These are phyloP conservation scores for Nebria ingens DNA, from an alignment of 1,140 invertebrate species.

Conservation along the genomic window DNA sequence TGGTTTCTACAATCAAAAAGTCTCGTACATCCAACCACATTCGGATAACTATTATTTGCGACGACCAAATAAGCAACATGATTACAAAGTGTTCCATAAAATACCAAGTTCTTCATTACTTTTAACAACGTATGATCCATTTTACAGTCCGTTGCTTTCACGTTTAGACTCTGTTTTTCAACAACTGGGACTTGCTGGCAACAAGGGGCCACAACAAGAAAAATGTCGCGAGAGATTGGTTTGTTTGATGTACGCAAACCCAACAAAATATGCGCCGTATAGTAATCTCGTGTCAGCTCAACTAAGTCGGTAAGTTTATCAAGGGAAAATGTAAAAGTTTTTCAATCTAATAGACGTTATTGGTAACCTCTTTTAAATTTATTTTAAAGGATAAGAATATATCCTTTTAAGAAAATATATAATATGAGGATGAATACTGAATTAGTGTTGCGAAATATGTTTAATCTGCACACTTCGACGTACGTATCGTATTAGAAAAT, in stretches of 20 bases:
- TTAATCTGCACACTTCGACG: too few relatives aligned
- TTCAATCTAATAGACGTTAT: too few relatives aligned
- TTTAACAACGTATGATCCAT: constrained; percentile 75
- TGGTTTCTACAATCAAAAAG: constrained; percentile 33
- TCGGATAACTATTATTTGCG: constrained; percentile 43
- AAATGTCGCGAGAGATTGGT: constrained; percentile 68
- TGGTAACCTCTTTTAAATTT: too few relatives aligned
- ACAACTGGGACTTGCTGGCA: constrained; percentile 48
- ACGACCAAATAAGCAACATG: constrained; percentile 30
- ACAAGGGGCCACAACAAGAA: constrained; percentile 45
- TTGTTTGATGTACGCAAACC: constrained; percentile 75
- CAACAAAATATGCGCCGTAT: constrained; percentile 74
- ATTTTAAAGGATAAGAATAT: too few relatives aligned
- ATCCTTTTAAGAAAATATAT: too few relatives aligned
- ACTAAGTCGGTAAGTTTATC: constrained; percentile 55
- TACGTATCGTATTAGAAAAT: too few relatives aligned
- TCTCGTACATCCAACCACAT: constrained; percentile 37
- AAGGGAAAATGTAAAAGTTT: too few relatives aligned
- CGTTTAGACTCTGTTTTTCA: constrained; percentile 72
- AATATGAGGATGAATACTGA: too few relatives aligned
- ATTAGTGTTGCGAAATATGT: too few relatives aligned
- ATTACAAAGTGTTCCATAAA: constrained; percentile 62
- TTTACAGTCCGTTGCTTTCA: constrained; percentile 72
- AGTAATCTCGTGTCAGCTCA: constrained; percentile 81
- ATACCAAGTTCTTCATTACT: constrained; percentile 71